Percentiles rank a stretch among this genome's conserved stretches.
phyloP scores from a whole-genome alignment of 1,140 invertebrate species.

The Eriosoma lanigerum region DNA sequence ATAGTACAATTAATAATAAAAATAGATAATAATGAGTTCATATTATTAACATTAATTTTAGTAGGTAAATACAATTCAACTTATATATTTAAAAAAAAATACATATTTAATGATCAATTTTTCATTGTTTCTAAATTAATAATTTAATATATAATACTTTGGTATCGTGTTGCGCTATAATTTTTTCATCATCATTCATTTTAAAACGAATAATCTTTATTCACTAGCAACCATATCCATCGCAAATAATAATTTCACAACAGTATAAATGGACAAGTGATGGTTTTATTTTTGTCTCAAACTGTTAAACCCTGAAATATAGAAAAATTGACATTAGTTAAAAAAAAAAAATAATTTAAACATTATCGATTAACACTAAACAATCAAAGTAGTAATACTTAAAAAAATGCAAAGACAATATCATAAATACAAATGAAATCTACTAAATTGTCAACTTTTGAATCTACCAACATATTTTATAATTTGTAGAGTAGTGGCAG shows the following conservation, averaged over 20 bases:
- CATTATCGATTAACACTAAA: not conserved
- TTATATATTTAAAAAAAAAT: not conserved
- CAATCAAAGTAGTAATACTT: no score
- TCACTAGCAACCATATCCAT: not conserved
- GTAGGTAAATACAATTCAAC: conserved; percentile 15
- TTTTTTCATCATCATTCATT: not conserved
- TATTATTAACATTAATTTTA: conserved; percentile 29
- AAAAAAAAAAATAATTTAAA: not conserved
- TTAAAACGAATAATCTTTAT: not conserved
- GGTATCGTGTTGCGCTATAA: conserved; percentile 15
- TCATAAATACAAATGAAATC: not conserved
- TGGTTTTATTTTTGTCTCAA: not conserved
- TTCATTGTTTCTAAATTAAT: not conserved
- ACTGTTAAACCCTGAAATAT: not conserved
- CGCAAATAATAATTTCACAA: not conserved
- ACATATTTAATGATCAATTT: conserved; percentile 4
- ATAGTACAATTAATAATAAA: conserved; percentile 22
- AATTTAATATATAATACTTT: conserved; percentile 21
- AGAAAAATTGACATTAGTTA: not conserved
- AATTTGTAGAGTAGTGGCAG: not conserved
- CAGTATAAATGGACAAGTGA: not conserved
- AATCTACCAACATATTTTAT: not conserved
- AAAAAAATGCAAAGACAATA: not conserved
- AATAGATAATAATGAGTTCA: conserved; percentile 15
- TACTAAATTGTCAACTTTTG: not conserved